Evolutionary conservation across 1,140 invertebrate species (phyloP), one percentile per base, ranked within the genome.

Genomic region (Whitmania pigra): DNA sequence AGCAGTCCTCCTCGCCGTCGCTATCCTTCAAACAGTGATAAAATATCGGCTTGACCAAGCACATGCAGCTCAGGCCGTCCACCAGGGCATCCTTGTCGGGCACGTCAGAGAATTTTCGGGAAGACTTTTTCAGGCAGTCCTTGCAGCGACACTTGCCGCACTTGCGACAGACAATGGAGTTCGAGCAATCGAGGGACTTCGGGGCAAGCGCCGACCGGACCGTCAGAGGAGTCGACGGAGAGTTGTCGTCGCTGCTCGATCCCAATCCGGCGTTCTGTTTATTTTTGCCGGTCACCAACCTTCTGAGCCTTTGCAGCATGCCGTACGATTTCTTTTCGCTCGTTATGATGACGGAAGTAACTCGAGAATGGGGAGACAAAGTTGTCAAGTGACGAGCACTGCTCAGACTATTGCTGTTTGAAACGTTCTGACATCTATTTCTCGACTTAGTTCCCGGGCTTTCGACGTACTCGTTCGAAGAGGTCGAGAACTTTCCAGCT

Each of bases 11-110:
- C 36, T 83, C 86, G 63, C 85, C 85, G 73, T 88, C 88, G 73
- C 86, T 86, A 76, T 89, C 89, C 78, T 89, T 87, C 73, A 88
- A 87, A 82, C 91, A 94, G 80, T 95, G 93, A 82, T 95, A 96
- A 81, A 94, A 93, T 49, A 92, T 80, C 60, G 88, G 91, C 80
- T 93, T 93, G 75, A 92, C 91, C 82, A 91, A 94, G 83, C 92
- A 95, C 82, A 95, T 86, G 80, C 93, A 95, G 73, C 90, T 90
- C 69, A 88, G 88, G 80, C 90, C 90, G 83, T 95, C 92, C 74
- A 95, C 87, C 75, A 88, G 86, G 73, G 89, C 87, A 80, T 93
- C 89, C 67, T 89, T 89, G 77, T 90, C 86, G 82, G 89, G 92
- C 80, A 88, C 87, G 79, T 90, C 89, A 87, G 84, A 92, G 93